Percentiles rank a stretch among this genome's conserved stretches.
These are phyloP conservation scores for Tenebrosternarchus preto DNA, from an alignment of 2,113 vertebrate species.

Conservation along the genomic window DNA sequence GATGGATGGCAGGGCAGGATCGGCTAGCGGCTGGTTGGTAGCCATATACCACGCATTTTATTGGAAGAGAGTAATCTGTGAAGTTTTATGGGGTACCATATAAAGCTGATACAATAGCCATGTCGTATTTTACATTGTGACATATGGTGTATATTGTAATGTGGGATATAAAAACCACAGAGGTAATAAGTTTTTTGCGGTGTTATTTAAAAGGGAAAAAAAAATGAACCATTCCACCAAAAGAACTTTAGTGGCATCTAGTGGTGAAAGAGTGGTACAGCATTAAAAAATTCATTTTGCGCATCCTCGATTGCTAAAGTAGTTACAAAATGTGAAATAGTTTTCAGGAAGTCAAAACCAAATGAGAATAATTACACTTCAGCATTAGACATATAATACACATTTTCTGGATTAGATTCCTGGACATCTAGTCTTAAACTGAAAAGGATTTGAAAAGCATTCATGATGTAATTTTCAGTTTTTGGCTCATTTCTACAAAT, in stretches of 20 bases:
- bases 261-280: conserved; percentile 2
- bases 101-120: conserved; percentile 26
- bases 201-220: neutral
- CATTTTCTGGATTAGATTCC: too few species aligned
- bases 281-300: neutral
- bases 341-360: too few species aligned
- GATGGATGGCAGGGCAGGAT: conserved; percentile 16
- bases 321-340: neutral
- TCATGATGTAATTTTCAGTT: too few species aligned
- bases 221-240: neutral
- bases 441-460: conserved; percentile 20
- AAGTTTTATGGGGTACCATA: conserved; percentile 32
- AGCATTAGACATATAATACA: neutral
- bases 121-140: conserved; percentile 36
- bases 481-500: too few species aligned
- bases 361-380: neutral
- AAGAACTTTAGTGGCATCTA: conserved; percentile 35
- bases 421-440: neutral
- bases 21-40: neutral
- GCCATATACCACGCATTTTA: conserved; percentile 28
- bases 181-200: neutral
- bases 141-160: conserved; percentile 5
- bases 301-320: neutral
- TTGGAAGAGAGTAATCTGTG: conserved; percentile 25
- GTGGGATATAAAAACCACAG: conserved; percentile 2